Evolutionary conservation across 2,888 invertebrate genomes (phyloP), one percentile per base, ranked within the genome.

Genomic region (Polydrusus pterygomalis): DNA sequence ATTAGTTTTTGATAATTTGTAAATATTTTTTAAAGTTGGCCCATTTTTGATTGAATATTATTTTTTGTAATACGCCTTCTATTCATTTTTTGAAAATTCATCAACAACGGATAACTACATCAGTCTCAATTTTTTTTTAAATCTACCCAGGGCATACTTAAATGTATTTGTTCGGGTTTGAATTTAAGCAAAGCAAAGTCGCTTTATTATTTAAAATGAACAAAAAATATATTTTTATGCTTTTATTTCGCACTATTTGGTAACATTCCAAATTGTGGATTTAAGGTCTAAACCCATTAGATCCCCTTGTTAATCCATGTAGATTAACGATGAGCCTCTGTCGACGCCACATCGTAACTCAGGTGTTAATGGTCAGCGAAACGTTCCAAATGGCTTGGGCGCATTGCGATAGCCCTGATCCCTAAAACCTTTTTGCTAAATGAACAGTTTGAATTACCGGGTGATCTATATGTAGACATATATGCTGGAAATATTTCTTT

Each of bases 301-400:
- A 70, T 78, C 72, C 73, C 72, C 75, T 62, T 68, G 72, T 76
- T 85, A 86, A 86, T 85, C 86, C 84, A 84, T 83, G 83, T 83
- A 83, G 85, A 86, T 86, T 83, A 83, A 86, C 85, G 85, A 83
- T 82, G 83, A 84, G 84, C 83, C 83, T 84, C 84, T 87, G 87
- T 87, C 87, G 87, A 82, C 87, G 85, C 86, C 83, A 81, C 80
- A 81, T 82, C 85, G 85, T 88, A 88, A 87, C 83, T 88, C 87
- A 87, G 87, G 87, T 87, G 87, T 85, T 87, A 87, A 88, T 87
- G 86, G 86, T 84, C 86, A 83, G 85, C 85, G 83, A 85, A 86
- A 87, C 86, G 86, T 85, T 85, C 86, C 34, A 70, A 75, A 75
- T 65, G 82, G 83, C 72, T 68, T 60, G 82, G 85, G 83, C 86